Evolutionary conservation across 2,797 vertebrate genomes (phyloP), one percentile per base, ranked within the genome.

Genomic region (Cottoperca gobio): DNA sequence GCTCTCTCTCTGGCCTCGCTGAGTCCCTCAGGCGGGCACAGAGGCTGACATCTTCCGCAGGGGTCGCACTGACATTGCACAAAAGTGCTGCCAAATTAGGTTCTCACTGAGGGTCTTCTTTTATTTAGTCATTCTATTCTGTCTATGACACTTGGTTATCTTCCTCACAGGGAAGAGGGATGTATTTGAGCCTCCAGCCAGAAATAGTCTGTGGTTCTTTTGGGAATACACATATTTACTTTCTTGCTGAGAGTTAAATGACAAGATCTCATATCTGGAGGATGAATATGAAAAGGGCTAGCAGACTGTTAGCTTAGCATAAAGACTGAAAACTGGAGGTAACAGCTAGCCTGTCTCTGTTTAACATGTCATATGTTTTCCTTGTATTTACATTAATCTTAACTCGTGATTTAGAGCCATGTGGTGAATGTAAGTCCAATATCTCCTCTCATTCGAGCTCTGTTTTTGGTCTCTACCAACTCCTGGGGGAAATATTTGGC

Each of bases 31-130:
- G 81, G 80, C 62, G 5, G 26, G 26, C 7, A 72, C 2, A 70
- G 46, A 70, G 24, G 86, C 88, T 89, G 73, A 85, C 58, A 46
- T 45, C 31, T 81, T 73, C 61, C 54, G 52, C 2, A 43, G 59
- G 50, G 70, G 83, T 63, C 58, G 5, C 55, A 6, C n/a, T 55
- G 61, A 83, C 72, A 71, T 55, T 66, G 59, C 8, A 28, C 21
- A 31, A 60, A 37, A 54, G 33, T 0, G 57, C 69, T 64, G 71
- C 40, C 8, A 46, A 61, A 78, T 83, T 14, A 77, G 42, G 3
- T 55, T 0, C 50, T 52, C 26, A 26, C 21, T 72, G 40, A 59
- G 28, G 40, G 12, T 49, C 46, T 33, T n/a, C 16, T 16, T n/a
- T 77, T 31, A 60, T 39, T 73, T 28, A 64, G 9, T 35, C 48